These are phyloP conservation scores for Cuniculus paca DNA, from an alignment of 2,797 vertebrate species.

Conservation along the genomic window DNA sequence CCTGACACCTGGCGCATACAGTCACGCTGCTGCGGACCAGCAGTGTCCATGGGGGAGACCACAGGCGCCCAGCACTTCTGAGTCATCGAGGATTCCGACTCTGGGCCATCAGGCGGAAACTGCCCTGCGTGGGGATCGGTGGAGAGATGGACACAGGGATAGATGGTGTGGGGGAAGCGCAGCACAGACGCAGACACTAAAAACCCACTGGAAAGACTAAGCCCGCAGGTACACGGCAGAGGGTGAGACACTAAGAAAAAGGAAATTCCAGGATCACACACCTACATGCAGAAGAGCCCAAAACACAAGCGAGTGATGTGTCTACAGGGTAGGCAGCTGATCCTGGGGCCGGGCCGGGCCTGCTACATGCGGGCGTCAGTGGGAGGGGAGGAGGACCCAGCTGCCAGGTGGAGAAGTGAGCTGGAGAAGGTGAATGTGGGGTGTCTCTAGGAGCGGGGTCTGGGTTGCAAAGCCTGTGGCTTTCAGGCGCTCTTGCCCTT, in stretches of 20 bases:
- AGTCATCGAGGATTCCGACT: neutral
- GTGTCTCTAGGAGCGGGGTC: neutral
- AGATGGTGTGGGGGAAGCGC: neutral
- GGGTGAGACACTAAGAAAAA: neutral
- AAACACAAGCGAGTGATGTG: neutral
- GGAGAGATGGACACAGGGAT: neutral
- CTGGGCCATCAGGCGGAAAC: neutral
- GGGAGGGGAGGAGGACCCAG: neutral
- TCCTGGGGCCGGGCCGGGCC: neutral
- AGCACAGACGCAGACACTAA: neutral
- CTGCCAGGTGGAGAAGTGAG: no score
- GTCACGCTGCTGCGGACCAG: no score
- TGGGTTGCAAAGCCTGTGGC: neutral
- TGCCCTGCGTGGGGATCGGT: accelerated
- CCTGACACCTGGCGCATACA: neutral
- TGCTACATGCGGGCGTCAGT: neutral
- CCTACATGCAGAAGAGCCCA: neutral
- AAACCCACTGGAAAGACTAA: neutral
- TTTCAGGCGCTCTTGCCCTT: neutral
- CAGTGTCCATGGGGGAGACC: neutral
- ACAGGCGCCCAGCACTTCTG: neutral
- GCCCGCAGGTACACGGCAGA: neutral
- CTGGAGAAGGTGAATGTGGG: neutral
- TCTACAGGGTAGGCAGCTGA: neutral
- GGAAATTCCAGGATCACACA: neutral